Percentiles rank a stretch among this genome's conserved stretches.
Evolutionary conservation across 2,113 vertebrate genomes (phyloP).

Genomic region (Damaliscus lunatus): DNA sequence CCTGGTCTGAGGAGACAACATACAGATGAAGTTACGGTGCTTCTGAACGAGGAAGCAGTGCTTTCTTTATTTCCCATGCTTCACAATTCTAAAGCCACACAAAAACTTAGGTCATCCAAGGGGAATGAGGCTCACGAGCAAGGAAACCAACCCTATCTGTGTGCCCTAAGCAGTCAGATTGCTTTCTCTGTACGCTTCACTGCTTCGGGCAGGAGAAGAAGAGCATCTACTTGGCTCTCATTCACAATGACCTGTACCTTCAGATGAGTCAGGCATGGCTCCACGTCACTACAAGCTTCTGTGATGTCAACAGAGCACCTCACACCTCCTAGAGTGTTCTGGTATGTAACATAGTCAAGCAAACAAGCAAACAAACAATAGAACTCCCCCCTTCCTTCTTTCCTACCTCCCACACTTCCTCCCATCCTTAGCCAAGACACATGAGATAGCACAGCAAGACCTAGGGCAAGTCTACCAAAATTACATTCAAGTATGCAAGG

Average conservation of each 20-base stretch:
- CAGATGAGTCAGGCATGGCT: not conserved
- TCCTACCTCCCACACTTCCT: not conserved
- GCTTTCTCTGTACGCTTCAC: not conserved
- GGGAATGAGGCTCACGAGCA: not conserved
- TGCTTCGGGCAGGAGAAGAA: not conserved
- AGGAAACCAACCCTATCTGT: conserved; percentile 18
- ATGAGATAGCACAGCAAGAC: not conserved
- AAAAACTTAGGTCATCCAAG: not conserved
- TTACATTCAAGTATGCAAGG: not conserved
- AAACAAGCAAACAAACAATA: not conserved
- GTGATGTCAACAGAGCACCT: conserved; percentile 17
- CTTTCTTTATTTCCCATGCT: not conserved
- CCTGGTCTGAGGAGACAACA: not conserved
- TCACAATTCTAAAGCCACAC: not conserved
- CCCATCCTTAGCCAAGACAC: not conserved
- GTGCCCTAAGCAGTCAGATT: not conserved
- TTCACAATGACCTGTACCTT: conserved; percentile 12
- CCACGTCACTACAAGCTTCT: not conserved
- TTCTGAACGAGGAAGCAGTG: not conserved
- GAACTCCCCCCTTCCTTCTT: not conserved
- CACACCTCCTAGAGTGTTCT: not conserved
- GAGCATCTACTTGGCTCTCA: not conserved
- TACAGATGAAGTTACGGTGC: not conserved
- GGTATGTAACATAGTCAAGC: not conserved
- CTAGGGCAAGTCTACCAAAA: not conserved